Conservation (phyloP, 2,888 invertebrate species). For the Branchellion lobata region DNA sequence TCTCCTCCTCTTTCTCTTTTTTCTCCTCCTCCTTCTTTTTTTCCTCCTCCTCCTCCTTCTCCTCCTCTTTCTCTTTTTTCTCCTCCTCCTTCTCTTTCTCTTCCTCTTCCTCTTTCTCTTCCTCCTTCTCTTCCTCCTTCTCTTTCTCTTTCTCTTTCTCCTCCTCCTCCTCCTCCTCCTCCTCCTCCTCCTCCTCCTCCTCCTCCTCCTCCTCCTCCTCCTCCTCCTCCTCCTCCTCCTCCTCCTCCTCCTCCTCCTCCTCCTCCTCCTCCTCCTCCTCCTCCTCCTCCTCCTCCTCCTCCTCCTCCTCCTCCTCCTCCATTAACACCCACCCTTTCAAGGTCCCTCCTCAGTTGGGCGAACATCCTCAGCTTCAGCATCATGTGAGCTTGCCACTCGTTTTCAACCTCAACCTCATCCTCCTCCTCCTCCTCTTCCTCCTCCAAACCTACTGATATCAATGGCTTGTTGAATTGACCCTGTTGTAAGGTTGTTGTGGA, state of each 20-base stretch:
- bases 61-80: background rate
- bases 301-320: background rate
- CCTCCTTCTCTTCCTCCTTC: background rate
- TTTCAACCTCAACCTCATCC: slow-evolving; percentile 65
- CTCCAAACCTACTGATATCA: slow-evolving; percentile 81
- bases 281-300: background rate
- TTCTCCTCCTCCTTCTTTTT: background rate
- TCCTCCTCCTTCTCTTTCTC: background rate
- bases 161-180: background rate
- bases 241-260: background rate
- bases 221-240: background rate
- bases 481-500: slow-evolving; percentile 58
- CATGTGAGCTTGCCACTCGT: slow-evolving; percentile 77
- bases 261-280: background rate
- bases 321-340: slow-evolving; percentile 74
- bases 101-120: background rate
- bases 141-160: background rate
- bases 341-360: slow-evolving; percentile 88
- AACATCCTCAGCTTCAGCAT: slow-evolving; percentile 89
- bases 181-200: background rate
- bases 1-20: background rate
- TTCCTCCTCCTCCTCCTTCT: background rate
- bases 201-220: background rate
- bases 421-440: slow-evolving; percentile 68
- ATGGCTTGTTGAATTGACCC: slow-evolving; percentile 78